These are phyloP conservation scores for Peromyscus leucopus DNA, from an alignment of 2,113 vertebrate genomes.

Conservation along the genomic window DNA sequence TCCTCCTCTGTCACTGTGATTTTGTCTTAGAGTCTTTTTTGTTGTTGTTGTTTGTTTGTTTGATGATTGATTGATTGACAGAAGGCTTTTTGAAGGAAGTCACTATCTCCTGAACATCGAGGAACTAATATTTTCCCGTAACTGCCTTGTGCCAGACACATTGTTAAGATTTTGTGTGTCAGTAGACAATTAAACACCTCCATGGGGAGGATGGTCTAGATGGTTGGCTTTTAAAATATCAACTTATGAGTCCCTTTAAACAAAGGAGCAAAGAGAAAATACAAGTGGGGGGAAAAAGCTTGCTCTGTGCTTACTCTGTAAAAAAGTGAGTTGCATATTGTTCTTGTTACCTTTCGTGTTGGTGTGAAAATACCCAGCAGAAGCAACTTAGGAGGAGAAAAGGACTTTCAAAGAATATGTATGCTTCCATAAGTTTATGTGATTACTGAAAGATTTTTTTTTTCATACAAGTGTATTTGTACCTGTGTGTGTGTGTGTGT, in stretches of 20 bases:
- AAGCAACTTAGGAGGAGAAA: background rate
- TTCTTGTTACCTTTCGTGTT: background rate
- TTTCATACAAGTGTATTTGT: too few relatives aligned
- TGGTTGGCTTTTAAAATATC: background rate
- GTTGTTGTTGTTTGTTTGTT: background rate
- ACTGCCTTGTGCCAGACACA: background rate
- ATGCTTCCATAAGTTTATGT: background rate
- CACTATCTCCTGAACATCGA: background rate
- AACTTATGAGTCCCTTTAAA: constrained; percentile 12
- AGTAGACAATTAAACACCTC: background rate
- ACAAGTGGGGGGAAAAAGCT: background rate
- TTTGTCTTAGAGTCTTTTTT: background rate
- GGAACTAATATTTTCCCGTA: background rate
- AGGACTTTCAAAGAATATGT: background rate
- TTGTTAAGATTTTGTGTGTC: background rate
- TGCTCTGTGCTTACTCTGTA: constrained; percentile 3
- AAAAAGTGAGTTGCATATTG: background rate
- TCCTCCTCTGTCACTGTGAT: background rate
- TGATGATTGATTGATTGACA: background rate
- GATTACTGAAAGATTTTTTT: too few relatives aligned
- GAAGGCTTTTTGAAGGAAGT: background rate
- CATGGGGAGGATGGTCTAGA: background rate
- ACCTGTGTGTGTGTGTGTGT: background rate
- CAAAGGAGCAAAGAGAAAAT: constrained; percentile 1
- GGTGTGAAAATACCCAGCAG: background rate